These are phyloP conservation scores for Bellardia bayeri DNA, from an alignment of 2,888 invertebrate genomes.

Conservation along the genomic window DNA sequence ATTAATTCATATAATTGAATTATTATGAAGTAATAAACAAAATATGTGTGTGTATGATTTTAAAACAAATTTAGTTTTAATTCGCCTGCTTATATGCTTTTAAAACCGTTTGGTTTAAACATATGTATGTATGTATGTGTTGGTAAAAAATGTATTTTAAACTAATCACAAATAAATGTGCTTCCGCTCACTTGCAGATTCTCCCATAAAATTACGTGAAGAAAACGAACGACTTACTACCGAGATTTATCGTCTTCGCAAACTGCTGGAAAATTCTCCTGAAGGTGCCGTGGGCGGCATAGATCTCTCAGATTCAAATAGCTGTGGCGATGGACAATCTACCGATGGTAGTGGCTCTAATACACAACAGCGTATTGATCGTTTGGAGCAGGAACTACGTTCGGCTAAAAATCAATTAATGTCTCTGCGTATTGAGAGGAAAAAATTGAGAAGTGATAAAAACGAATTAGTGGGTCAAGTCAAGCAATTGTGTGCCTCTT, in stretches of 20 bases:
- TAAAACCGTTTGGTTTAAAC: too few species aligned
- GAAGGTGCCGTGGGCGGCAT: conserved; percentile 86
- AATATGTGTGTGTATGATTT: too few species aligned
- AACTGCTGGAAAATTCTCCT: conserved; percentile 86
- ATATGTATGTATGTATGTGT: too few species aligned
- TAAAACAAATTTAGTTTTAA: too few species aligned
- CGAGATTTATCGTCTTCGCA: conserved; percentile 82
- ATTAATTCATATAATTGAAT: too few species aligned
- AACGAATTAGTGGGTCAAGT: conserved; percentile 96
- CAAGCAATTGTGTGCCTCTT: conserved; percentile 96
- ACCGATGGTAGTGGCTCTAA: conserved; percentile 81
- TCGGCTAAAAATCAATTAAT: conserved; percentile 82
- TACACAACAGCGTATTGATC: conserved; percentile 85
- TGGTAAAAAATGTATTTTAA: too few species aligned
- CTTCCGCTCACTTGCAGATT: conserved; percentile 76
- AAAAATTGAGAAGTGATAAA: conserved; percentile 96
- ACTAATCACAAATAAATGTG: neutral
- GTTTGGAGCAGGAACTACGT: conserved; percentile 84
- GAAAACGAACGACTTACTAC: conserved; percentile 91
- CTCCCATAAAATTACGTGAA: conserved; percentile 84
- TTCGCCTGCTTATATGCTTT: too few species aligned
- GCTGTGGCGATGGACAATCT: conserved; percentile 84
- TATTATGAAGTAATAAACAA: too few species aligned
- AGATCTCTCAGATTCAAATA: conserved; percentile 82
- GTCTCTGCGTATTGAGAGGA: conserved; percentile 95